Evolutionary conservation across 1,140 invertebrate genomes (phyloP), one percentile per base, ranked within the genome.

Genomic region (Drosophila funebris): DNA sequence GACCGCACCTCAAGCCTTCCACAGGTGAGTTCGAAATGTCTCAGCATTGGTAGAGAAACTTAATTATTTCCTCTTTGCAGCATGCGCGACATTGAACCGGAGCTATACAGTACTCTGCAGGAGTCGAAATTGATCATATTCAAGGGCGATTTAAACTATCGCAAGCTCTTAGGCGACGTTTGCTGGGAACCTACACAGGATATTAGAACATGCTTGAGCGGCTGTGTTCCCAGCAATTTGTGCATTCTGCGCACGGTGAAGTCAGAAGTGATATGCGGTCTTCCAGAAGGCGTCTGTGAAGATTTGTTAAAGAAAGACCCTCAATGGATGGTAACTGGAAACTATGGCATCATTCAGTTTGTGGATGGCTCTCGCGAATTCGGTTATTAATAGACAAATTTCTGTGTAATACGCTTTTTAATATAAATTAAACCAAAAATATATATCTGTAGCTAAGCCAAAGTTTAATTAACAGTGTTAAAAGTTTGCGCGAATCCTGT

Each of bases 141-240:
- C 91, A 99, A 99, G 93, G 99, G 99, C 0, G 97, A 99, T 91
- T 92, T 99, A 4, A 99, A 99, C 92, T 99, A 99, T 92, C 93
- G 98, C 39, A 99, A 99, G 93, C 93, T 99, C 20, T 91, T 98
- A 11, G 96, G 96, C 0, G 99, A 99, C 91, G 94, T 95, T 20
- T 95, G 96, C 75, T 99, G 98, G 96, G 92, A 94, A 9, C 92
- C 94, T 1, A 94, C 93, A 0, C 95, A 95, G 1, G 90, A 94
- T 3, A 96, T 98, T 76, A 91, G 93, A 29, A 75, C 92, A 13
- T 95, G 96, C 46, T 88, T 99, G 4, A 93, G 95, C 83, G 96
- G 95, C 18, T 99, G 99, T 91, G 91, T 93, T 37, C 98, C 98
- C 7, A 94, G 96, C 6, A 95, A 96, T 54, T 79, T 99, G 0